These are phyloP conservation scores for Seriola rivoliana DNA, from an alignment of 2,113 vertebrate species.

Conservation along the genomic window DNA sequence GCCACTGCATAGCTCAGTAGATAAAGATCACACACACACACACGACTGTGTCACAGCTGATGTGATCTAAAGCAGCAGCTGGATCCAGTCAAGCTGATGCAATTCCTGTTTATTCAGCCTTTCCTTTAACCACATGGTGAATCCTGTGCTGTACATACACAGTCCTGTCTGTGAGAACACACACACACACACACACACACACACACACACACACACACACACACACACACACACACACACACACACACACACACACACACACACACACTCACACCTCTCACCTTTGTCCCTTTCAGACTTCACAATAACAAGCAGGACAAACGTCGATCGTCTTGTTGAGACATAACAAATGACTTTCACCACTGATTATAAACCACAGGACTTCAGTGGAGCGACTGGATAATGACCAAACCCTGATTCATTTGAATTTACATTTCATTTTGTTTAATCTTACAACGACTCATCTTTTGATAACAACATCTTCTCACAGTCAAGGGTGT, in stretches of 20 bases:
- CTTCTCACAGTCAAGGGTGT: not conserved
- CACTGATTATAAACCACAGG: conserved; percentile 5
- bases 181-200: conserved; percentile 24
- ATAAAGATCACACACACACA: conserved; percentile 33
- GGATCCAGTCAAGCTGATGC: conserved; percentile 67
- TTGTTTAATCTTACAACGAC: not conserved
- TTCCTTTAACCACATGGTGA: conserved; percentile 53
- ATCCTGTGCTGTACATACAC: conserved; percentile 44
- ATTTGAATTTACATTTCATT: not conserved
- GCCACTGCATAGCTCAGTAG: conserved; percentile 12
- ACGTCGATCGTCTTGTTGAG: conserved; percentile 14
- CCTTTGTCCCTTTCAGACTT: conserved; percentile 1
- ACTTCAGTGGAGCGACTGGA: not conserved
- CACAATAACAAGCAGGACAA: conserved; percentile 34
- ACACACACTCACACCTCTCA: conserved; percentile 42
- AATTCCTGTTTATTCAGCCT: conserved; percentile 78
- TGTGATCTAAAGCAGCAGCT: conserved; percentile 62
- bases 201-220: conserved; percentile 36
- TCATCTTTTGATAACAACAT: not conserved
- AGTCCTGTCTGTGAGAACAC: conserved; percentile 37
- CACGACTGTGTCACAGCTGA: conserved; percentile 36
- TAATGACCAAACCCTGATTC: not conserved
- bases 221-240: conserved; percentile 47
- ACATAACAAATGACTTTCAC: not conserved
- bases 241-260: conserved; percentile 49